Evolutionary conservation across 2,888 invertebrate species (phyloP).

Genomic region (Brachyopa scutellaris): DNA sequence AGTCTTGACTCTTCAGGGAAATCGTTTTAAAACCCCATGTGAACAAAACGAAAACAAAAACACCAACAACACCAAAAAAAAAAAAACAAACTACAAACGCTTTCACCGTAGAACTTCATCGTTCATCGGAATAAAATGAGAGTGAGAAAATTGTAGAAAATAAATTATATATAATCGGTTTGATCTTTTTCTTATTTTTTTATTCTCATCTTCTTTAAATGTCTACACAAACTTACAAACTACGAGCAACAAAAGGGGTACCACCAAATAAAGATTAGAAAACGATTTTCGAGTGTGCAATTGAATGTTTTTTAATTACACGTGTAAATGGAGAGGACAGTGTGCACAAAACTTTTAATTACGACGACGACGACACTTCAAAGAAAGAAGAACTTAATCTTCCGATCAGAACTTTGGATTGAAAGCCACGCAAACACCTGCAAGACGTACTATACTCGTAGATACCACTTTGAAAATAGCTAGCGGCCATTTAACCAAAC

Average conservation of each 20-base stretch:
- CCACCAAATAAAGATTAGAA: conserved; percentile 9
- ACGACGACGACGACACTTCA: conserved; percentile 13
- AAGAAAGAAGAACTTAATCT: conserved; percentile 13
- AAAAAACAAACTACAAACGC: conserved; percentile 24
- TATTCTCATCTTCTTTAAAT: too few species aligned
- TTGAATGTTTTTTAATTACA: conserved; percentile 67
- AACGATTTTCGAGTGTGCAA: conserved; percentile 47
- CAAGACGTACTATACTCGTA: background rate
- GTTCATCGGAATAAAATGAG: background rate
- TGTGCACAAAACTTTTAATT: conserved; percentile 29
- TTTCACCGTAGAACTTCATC: conserved; percentile 27
- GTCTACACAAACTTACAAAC: conserved; percentile 15
- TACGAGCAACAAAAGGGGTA: background rate
- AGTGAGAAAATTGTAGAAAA: conserved; percentile 29
- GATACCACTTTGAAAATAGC: conserved; percentile 34
- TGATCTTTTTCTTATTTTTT: conserved; percentile 15
- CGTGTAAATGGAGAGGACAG: conserved; percentile 52
- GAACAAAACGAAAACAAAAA: conserved; percentile 49
- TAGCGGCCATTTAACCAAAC: conserved; percentile 26
- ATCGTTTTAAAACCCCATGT: conserved; percentile 46
- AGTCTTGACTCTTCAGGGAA: conserved; percentile 37
- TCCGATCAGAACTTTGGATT: too few species aligned
- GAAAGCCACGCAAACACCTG: conserved; percentile 30
- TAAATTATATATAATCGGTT: conserved; percentile 54
- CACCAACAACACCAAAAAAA: too few species aligned